Conservation (phyloP, 2,113 vertebrate genomes). For the Pelecanus crispus region DNA sequence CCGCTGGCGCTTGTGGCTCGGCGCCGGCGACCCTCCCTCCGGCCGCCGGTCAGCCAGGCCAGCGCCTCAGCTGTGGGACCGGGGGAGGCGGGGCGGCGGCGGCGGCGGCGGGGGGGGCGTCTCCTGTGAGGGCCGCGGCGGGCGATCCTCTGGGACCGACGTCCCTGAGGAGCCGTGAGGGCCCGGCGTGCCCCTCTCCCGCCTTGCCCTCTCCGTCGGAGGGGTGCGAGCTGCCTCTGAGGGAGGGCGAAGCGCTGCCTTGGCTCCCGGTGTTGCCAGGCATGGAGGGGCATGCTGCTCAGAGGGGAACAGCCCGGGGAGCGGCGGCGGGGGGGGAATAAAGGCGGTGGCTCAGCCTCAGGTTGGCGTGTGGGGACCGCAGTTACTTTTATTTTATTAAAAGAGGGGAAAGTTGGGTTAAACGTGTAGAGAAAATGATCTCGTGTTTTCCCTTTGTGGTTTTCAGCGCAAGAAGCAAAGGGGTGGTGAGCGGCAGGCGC, state of each 20-base stretch:
- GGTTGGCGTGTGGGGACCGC: rapidly evolving
- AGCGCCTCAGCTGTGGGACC: not conserved
- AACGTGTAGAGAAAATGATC: not conserved
- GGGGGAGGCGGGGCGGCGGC: too few species aligned
- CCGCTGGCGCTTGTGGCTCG: not conserved
- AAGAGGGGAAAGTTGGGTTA: not conserved
- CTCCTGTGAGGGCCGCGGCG: not conserved
- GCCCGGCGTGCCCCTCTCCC: too few species aligned
- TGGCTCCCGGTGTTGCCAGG: rapidly evolving
- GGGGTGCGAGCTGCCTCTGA: rapidly evolving
- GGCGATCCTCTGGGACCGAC: too few species aligned
- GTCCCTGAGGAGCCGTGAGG: not conserved
- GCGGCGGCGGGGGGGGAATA: rapidly evolving
- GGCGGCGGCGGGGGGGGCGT: not conserved
- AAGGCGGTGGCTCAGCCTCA: not conserved
- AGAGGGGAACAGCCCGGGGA: not conserved
- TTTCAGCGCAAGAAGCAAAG: not conserved
- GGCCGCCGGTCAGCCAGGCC: not conserved
- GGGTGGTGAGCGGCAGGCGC: rapidly evolving
- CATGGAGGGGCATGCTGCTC: not conserved
- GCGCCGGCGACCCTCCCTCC: not conserved
- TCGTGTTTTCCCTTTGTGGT: rapidly evolving
- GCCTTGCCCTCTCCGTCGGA: too few species aligned
- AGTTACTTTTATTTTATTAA: too few species aligned
- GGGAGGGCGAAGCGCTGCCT: not conserved